Conservation (phyloP, 2,888 invertebrate genomes). For the Scaptomyza tumidula region DNA sequence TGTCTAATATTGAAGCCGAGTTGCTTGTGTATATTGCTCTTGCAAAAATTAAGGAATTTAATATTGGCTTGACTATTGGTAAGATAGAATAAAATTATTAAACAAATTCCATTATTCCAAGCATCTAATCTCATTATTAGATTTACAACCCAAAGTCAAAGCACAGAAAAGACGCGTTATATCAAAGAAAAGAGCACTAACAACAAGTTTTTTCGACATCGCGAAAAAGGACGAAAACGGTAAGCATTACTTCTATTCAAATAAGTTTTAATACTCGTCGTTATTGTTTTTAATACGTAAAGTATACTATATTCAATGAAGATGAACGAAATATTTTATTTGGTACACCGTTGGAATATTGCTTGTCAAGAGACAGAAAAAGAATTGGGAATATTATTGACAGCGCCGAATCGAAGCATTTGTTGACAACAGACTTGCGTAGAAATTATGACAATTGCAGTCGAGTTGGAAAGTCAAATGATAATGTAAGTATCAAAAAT, state of each 20-base stretch:
- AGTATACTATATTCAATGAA: constrained; percentile 12
- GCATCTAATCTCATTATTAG: constrained; percentile 44
- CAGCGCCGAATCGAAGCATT: constrained; percentile 88
- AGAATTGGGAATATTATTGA: constrained; percentile 71
- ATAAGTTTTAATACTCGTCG: background rate
- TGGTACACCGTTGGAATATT: constrained; percentile 93
- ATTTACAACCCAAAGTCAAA: constrained; percentile 55
- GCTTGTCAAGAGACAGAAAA: constrained; percentile 90
- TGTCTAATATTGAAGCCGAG: constrained; percentile 90
- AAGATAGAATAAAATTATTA: constrained; percentile 2
- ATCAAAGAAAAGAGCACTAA: constrained; percentile 94
- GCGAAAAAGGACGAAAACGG: constrained; percentile 88
- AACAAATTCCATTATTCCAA: background rate
- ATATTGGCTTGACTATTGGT: constrained; percentile 90
- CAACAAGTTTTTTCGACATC: constrained; percentile 93
- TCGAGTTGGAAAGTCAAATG: constrained; percentile 50
- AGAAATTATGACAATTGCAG: constrained; percentile 48
- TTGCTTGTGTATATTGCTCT: constrained; percentile 94
- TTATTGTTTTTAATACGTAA: background rate
- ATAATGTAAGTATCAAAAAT: constrained; percentile 49
- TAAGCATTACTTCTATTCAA: constrained; percentile 36
- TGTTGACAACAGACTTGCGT: constrained; percentile 87
- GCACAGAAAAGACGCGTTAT: constrained; percentile 91
- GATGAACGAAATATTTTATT: constrained; percentile 86
- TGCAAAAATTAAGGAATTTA: constrained; percentile 93